Conservation (phyloP, 2,113 vertebrate species). For the Tringa solitaria region DNA sequence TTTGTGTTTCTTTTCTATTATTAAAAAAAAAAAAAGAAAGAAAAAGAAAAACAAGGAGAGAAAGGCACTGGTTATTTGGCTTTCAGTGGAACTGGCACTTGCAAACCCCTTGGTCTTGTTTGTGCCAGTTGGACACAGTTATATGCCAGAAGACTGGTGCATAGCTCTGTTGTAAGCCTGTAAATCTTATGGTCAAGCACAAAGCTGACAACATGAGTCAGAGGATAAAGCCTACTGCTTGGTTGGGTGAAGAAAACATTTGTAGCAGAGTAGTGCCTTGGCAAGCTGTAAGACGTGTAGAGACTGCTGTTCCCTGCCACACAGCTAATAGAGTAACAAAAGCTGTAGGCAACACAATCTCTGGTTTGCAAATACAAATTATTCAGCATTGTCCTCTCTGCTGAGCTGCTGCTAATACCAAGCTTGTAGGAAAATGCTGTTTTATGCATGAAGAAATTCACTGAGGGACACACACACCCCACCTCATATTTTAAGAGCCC, state of each 20-base stretch:
- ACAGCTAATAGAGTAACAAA: not conserved
- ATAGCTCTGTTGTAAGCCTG: not conserved
- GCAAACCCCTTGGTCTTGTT: not conserved
- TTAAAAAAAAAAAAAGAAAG: not conserved
- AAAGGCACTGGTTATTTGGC: not conserved
- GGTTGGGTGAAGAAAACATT: not conserved
- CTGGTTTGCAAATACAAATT: not conserved
- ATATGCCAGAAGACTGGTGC: not conserved
- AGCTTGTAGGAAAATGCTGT: not conserved
- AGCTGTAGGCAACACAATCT: not conserved
- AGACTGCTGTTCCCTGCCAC: not conserved
- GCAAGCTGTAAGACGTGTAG: not conserved
- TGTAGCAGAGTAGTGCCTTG: not conserved
- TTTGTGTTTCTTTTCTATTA: not conserved
- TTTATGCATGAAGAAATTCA: not conserved
- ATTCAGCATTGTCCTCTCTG: not conserved
- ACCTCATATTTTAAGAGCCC: not conserved
- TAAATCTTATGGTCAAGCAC: constrained; percentile 9
- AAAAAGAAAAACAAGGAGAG: no score
- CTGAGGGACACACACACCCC: not conserved
- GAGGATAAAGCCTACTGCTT: not conserved
- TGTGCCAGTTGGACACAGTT: not conserved
- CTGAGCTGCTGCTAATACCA: not conserved
- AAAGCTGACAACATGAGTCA: not conserved
- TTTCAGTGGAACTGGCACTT: not conserved